phyloP scores from a whole-genome alignment of 1,140 invertebrate species.

The Psilanteris sp. region DNA sequence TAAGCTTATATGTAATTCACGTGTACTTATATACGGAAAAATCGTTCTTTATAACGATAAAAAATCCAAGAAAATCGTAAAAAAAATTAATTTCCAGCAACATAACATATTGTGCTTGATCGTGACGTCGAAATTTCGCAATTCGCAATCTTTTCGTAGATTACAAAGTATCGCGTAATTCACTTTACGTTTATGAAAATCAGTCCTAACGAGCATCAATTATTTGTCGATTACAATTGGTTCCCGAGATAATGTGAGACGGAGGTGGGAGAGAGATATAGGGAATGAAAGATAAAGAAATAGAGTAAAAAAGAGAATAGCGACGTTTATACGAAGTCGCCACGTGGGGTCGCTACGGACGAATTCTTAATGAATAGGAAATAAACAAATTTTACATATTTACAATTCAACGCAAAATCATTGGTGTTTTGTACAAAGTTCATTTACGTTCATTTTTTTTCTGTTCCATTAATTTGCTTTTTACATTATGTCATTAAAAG shows the following conservation, averaged over 20 bases:
- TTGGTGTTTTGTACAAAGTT: constrained; percentile 34
- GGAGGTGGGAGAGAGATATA: constrained; percentile 1
- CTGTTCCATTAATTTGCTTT: constrained; percentile 1
- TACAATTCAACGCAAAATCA: constrained; percentile 49
- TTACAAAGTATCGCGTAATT: constrained; percentile 31
- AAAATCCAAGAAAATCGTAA: too few relatives aligned
- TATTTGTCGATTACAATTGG: constrained; percentile 55
- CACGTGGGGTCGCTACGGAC: constrained; percentile 19
- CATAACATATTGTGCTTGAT: background rate
- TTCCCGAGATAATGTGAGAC: constrained; percentile 19
- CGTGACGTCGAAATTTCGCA: constrained; percentile 3
- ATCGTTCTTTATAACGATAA: too few relatives aligned
- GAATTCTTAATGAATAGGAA: constrained; percentile 8
- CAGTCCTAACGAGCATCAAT: constrained; percentile 55
- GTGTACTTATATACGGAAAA: too few relatives aligned
- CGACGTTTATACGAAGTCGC: constrained; percentile 3
- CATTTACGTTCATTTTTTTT: background rate
- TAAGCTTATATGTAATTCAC: too few relatives aligned
- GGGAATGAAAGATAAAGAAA: background rate
- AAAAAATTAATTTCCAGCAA: too few relatives aligned
- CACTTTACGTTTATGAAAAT: constrained; percentile 45
- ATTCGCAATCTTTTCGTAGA: constrained; percentile 20
- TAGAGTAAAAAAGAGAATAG: background rate
- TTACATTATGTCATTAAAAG: constrained; percentile 43
- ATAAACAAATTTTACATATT: constrained; percentile 40